Base-by-base conservation (phyloP, 2,113 vertebrate species). In the Monopterus albus region DNA sequence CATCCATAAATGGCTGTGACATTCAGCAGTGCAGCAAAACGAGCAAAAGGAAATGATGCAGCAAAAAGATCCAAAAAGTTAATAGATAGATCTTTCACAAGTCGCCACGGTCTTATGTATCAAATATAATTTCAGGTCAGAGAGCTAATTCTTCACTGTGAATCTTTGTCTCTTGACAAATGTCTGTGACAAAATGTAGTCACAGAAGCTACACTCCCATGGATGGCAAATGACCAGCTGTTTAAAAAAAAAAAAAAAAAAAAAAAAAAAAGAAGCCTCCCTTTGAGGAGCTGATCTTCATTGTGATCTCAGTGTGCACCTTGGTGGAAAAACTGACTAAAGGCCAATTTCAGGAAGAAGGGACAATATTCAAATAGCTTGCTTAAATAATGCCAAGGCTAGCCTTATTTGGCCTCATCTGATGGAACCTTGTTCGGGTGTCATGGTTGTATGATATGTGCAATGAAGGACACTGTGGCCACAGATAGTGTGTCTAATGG, bases 121-220 rank as follows among this genome's bases (percentile, higher is more conserved):
- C 35, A 31, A 39, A 69, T 61, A 7, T 39, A 6, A 71, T 60
- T 63, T 73, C 6, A 3, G 46, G 72, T 68, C 81, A 67, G 57
- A 60, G 78, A 33, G 49, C 49, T 59, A 68, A 72, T 51, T 61
- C 20, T 50, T 64, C 50, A 36, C 26, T 52, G 45, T 31, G 25
- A 40, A 49, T 53, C 25, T 67, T 62, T 23, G 38, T 60, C 60
- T 56, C 57, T 36, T 75, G 36, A 68, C n/a, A 26, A 60, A 73
- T 65, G 23, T 36, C 9, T 14, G 36, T 40, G 57, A 62, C 59
- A 72, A 26, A 43, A 33, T 64, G 14, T 42, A 20, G 60, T 52
- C 47, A 43, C 36, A 43, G 42, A 23, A 28, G 43, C 55, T 61
- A n/a, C 20, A 49, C 45, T 45, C 47, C 47, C 33, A 47, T 23